A percentile compares a stretch with the other conserved stretches of the same genome.
Evolutionary conservation across 2,797 vertebrate species (phyloP).

Genomic region (Lacerta agilis): DNA sequence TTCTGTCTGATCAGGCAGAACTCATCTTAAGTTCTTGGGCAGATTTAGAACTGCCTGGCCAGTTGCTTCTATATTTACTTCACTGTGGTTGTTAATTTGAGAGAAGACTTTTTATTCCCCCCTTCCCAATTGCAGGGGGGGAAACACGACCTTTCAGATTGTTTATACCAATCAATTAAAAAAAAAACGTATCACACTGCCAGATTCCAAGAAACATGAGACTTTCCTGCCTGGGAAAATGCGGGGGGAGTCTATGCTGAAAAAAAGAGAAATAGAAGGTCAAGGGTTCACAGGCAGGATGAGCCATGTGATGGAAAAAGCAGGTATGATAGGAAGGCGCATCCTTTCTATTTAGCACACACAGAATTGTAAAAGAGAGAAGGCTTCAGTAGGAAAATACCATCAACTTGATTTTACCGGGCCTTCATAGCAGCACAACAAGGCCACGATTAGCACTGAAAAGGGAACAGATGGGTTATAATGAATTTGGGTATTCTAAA

Average conservation of each 20-base stretch:
- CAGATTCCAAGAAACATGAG: conserved; percentile 73
- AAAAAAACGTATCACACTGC: conserved; percentile 62
- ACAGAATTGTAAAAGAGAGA: background rate
- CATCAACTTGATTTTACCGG: fast-evolving
- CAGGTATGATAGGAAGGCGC: conserved; percentile 40
- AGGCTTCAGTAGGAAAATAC: background rate
- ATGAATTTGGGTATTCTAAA: too few species aligned
- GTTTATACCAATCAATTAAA: conserved; percentile 72
- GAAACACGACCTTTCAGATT: conserved; percentile 74
- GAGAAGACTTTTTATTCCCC: conserved; percentile 70
- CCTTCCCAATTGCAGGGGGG: conserved; percentile 50
- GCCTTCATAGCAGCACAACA: fast-evolving
- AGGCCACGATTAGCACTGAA: background rate
- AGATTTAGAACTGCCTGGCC: conserved; percentile 22
- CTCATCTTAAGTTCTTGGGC: conserved; percentile 28
- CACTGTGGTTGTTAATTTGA: conserved; percentile 71
- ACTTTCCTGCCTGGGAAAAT: conserved; percentile 53
- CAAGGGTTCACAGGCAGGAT: conserved; percentile 72
- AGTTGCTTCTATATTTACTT: conserved; percentile 72
- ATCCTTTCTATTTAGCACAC: conserved; percentile 19
- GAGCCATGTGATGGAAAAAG: conserved; percentile 44
- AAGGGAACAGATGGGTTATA: background rate
- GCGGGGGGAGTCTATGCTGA: conserved; percentile 39
- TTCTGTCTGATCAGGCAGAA: background rate
- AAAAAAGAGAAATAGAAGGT: conserved; percentile 43